Evolutionary conservation across 2,888 invertebrate species (phyloP).

Genomic region (Drosophila leonis): DNA sequence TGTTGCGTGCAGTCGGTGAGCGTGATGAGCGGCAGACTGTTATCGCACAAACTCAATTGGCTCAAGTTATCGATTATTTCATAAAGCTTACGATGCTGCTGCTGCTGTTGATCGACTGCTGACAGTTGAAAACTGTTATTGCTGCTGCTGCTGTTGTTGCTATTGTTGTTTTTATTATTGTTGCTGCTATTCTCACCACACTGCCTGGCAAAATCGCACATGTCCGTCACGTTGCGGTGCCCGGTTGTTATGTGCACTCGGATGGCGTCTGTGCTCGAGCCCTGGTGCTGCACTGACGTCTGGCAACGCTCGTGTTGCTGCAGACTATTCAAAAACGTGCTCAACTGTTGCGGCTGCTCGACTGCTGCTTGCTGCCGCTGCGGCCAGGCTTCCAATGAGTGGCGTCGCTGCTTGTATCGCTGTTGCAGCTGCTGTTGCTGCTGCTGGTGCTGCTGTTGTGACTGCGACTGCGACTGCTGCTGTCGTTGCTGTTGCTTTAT

Average conservation of each 20-base stretch:
- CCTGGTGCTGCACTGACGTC: constrained; percentile 7
- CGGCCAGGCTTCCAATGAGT: constrained; percentile 39
- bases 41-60: constrained; percentile 76
- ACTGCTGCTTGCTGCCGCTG: constrained; percentile 34
- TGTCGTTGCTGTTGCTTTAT: constrained; percentile 55
- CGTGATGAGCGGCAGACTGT: constrained; percentile 81
- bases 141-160: constrained; percentile 8
- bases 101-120: constrained; percentile 37
- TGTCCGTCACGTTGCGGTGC: constrained; percentile 33
- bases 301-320: constrained; percentile 43
- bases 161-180: constrained; percentile 2
- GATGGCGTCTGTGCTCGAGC: constrained; percentile 56
- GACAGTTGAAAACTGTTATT: constrained; percentile 9
- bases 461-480: constrained; percentile 27
- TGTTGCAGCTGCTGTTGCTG: constrained; percentile 29
- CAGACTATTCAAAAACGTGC: constrained; percentile 49
- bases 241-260: constrained; percentile 77
- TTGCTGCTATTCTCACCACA: constrained; percentile 20
- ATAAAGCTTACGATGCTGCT: constrained; percentile 60
- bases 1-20: constrained; percentile 82
- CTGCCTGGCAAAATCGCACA: constrained; percentile 54
- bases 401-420: constrained; percentile 31
- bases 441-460: constrained; percentile 29
- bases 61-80: constrained; percentile 81
- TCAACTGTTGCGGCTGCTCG: constrained; percentile 39